Evolutionary conservation across 2,888 invertebrate species (phyloP), one percentile per base, ranked within the genome.

Genomic region (Cryptus viduatorius): DNA sequence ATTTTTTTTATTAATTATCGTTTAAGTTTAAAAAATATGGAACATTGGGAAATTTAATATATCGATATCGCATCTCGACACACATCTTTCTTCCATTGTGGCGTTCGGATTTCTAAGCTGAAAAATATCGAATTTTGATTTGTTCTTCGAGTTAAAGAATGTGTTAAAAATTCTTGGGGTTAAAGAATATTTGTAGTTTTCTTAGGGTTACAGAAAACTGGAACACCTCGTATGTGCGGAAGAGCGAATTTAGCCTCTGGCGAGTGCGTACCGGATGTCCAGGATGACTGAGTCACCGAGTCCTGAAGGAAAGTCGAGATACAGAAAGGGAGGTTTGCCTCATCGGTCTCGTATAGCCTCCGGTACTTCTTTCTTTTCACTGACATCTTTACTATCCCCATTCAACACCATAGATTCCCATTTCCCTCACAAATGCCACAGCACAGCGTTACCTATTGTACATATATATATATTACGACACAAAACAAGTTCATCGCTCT

Each of bases 281-380:
- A 46, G 50, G 53, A 50, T 69, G 69, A 69, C 75, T 75, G 61
- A 75, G 44, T 75, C 75, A 75, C 48, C 7, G 64, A 61, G 75
- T 75, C 64, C 75, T 64, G 75, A 48, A 75, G 61, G 48, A 75
- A 61, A n/a, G 31, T 16, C 14, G 24, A 56, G 56, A 56, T 56
- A 12, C n/a, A 7, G 10, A 12, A 53, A 53, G 53, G 53, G 53
- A 24, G 19, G 44, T 42, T 67, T 64, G 56, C 14, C 59, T 76
- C 64, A 48, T 76, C 65, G 46, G 50, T 14, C 50, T 4, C 65
- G 65, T 50, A 19, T 67, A 65, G 75, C 65, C 75, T 76, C 64
- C 65, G 75, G 64, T 65, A 65, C 3, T 65, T 42, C 29, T 61
- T 19, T 61, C 31, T 50, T 50, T 50, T 53, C 46, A 53, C 19